Conservation (phyloP, 2,113 vertebrate species). For the Tiliqua scincoides region DNA sequence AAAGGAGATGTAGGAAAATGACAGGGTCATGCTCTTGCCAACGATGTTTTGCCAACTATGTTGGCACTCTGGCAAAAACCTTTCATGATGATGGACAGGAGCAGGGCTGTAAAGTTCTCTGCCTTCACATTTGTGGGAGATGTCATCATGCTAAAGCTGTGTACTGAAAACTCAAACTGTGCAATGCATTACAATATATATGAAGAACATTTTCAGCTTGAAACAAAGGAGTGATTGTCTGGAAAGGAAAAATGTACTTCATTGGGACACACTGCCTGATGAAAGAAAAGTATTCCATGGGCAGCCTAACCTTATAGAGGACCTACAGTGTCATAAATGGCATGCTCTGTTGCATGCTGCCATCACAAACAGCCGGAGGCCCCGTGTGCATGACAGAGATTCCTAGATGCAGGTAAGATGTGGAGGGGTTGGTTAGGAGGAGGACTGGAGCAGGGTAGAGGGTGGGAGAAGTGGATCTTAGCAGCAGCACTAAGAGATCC, state of each 20-base stretch:
- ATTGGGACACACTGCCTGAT: fast-evolving
- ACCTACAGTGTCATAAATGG: no score
- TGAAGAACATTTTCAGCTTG: background rate
- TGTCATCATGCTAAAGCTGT: conserved; percentile 26
- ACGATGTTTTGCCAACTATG: background rate
- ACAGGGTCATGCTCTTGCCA: conserved; percentile 66
- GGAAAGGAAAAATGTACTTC: background rate
- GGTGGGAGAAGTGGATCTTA: no score
- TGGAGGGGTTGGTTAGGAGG: no score
- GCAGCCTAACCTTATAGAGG: no score
- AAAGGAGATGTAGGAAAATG: conserved; percentile 42
- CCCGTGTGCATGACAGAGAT: no score
- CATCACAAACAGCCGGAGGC: no score
- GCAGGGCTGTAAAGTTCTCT: conserved; percentile 21
- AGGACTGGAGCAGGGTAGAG: no score
- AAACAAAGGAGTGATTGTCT: background rate
- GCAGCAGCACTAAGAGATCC: no score
- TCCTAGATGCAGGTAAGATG: no score
- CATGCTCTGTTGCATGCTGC: no score
- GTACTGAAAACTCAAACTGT: background rate
- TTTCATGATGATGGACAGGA: conserved; percentile 39
- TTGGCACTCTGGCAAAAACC: conserved; percentile 23
- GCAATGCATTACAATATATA: fast-evolving
- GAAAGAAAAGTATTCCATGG: background rate
- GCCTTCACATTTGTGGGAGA: background rate